These are phyloP conservation scores for Anagrus nilaparvatae DNA, from an alignment of 1,140 invertebrate genomes.

Conservation along the genomic window DNA sequence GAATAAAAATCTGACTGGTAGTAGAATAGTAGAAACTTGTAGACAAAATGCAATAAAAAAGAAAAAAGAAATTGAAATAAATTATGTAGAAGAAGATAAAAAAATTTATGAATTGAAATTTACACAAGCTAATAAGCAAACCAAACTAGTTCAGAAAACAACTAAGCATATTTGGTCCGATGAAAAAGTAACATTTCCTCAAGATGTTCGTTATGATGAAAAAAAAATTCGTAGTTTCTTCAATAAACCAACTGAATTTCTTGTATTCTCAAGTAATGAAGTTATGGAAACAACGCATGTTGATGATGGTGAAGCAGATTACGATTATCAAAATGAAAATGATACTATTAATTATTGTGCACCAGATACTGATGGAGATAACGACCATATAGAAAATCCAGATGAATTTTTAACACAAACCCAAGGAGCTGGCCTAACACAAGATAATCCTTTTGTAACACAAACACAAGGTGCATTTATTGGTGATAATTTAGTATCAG, in stretches of 20 bases:
- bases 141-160: slow-evolving; percentile 19
- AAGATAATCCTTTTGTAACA: slow-evolving; percentile 36
- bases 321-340: slow-evolving; percentile 45
- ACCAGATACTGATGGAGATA: slow-evolving; percentile 28
- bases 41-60: slow-evolving; percentile 18
- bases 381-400: slow-evolving; percentile 32
- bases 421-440: slow-evolving; percentile 22
- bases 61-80: slow-evolving; percentile 22
- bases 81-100: slow-evolving; percentile 10
- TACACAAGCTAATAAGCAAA: background rate
- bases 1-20: slow-evolving; percentile 15
- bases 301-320: slow-evolving; percentile 31
- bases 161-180: slow-evolving; percentile 24
- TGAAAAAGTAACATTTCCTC: slow-evolving; percentile 25
- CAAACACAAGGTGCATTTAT: slow-evolving; percentile 34
- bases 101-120: slow-evolving; percentile 17
- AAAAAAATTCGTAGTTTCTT: slow-evolving; percentile 20
- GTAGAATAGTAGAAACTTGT: slow-evolving; percentile 16
- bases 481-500: slow-evolving; percentile 48
- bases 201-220: slow-evolving; percentile 24
- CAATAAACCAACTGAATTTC: slow-evolving; percentile 15
- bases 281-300: slow-evolving; percentile 19
- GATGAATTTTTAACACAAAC: slow-evolving; percentile 29
- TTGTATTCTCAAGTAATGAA: slow-evolving; percentile 16
- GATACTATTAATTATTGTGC: slow-evolving; percentile 42